Evolutionary conservation across 2,113 vertebrate genomes (phyloP).

Genomic region (Okapia johnstoni): DNA sequence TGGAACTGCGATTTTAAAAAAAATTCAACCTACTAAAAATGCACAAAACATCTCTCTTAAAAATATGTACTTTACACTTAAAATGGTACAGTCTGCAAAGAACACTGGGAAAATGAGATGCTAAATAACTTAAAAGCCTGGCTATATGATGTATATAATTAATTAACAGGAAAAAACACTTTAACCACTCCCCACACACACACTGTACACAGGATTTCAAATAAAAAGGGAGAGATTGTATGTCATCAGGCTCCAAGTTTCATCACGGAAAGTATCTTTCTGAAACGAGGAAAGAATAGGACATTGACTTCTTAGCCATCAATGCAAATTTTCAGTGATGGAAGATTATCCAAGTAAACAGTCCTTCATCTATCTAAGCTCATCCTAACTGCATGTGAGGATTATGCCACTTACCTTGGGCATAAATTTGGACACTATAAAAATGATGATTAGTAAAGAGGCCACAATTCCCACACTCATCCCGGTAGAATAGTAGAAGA

Average conservation of each 20-base stretch:
- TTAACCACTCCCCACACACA: neutral
- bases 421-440: constrained; percentile 88
- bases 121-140: constrained; percentile 37
- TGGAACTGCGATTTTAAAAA: neutral
- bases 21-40: constrained; percentile 47
- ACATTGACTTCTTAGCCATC: neutral
- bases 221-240: neutral
- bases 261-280: constrained; percentile 20
- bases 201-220: constrained; percentile 7
- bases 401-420: constrained; percentile 86
- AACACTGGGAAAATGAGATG: constrained; percentile 31
- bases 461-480: constrained; percentile 92
- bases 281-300: constrained; percentile 19
- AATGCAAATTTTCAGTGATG: neutral
- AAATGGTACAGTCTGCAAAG: constrained; percentile 29
- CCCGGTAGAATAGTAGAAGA: constrained; percentile 95
- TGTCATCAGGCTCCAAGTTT: neutral
- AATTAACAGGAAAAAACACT: constrained; percentile 39
- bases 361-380: neutral
- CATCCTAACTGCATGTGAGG: neutral
- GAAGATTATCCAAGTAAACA: neutral
- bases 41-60: constrained; percentile 37
- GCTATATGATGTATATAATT: neutral
- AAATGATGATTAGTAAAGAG: constrained; percentile 93
- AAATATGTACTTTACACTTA: constrained; percentile 46